phyloP scores from a whole-genome alignment of 2,113 vertebrate genomes.

The Aspiorhynchus laticeps region DNA sequence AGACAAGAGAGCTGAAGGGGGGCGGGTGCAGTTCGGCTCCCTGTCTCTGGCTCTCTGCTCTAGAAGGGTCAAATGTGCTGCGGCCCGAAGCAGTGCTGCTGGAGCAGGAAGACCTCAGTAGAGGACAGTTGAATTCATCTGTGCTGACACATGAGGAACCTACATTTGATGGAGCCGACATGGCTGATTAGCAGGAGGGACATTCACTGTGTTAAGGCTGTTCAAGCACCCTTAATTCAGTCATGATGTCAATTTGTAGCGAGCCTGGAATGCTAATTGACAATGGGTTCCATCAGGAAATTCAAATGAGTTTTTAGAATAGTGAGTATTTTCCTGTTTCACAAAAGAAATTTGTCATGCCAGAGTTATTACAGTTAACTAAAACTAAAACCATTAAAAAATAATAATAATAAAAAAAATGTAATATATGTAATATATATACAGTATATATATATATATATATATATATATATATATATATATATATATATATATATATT shows the following conservation, averaged over 20 bases:
- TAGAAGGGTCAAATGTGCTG: not conserved
- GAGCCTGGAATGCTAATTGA: not conserved
- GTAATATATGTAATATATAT: too few species aligned
- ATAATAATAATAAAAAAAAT: too few species aligned
- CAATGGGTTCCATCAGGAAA: not conserved
- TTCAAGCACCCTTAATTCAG: not conserved
- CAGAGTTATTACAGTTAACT: not conserved
- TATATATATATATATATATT: too few species aligned
- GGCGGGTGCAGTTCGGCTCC: not conserved
- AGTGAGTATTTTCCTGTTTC: not conserved
- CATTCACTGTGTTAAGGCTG: not conserved
- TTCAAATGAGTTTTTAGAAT: not conserved
- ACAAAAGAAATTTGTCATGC: not conserved
- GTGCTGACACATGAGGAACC: conserved; percentile 14
- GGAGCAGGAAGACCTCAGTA: not conserved
- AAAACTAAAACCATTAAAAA: not conserved
- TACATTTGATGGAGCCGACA: not conserved
- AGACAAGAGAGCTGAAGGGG: conserved; percentile 25
- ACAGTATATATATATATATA: too few species aligned
- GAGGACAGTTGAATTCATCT: not conserved
- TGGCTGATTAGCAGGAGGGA: not conserved
- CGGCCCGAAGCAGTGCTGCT: not conserved
- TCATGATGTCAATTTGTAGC: not conserved
- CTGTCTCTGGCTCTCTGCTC: conserved; percentile 1
- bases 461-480: too few species aligned